phyloP scores from a whole-genome alignment of 2,888 invertebrate genomes.

The Lydus trimaculatus region DNA sequence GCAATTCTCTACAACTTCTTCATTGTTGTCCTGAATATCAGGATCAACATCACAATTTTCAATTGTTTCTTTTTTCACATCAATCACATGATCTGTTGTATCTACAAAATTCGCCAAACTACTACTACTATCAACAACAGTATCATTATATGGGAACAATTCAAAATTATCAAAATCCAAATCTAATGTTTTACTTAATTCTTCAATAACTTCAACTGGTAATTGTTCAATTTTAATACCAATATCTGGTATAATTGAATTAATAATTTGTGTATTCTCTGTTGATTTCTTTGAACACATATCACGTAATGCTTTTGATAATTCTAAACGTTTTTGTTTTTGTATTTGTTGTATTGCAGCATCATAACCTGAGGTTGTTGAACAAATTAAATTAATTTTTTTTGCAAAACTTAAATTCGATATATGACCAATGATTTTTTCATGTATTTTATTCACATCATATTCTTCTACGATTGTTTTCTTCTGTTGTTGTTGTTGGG shows the following conservation, averaged over 20 bases:
- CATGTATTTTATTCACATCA: slow-evolving; percentile 51
- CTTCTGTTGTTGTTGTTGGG: not conserved
- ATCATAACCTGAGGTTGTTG: slow-evolving; percentile 50
- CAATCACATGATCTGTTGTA: not conserved
- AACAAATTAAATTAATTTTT: slow-evolving; percentile 55
- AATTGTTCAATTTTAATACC: slow-evolving; percentile 56
- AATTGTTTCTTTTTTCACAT: no score
- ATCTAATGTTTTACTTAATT: slow-evolving; percentile 49
- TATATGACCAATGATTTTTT: slow-evolving; percentile 55
- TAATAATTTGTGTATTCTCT: slow-evolving; percentile 48
- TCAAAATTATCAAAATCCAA: slow-evolving; percentile 30
- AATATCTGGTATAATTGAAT: slow-evolving; percentile 57
- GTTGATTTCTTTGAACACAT: slow-evolving; percentile 46
- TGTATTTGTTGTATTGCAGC: slow-evolving; percentile 53
- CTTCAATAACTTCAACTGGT: slow-evolving; percentile 52
- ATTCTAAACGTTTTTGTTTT: slow-evolving; percentile 54
- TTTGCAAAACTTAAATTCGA: slow-evolving; percentile 53
- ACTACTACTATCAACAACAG: not conserved
- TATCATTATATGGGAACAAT: not conserved
- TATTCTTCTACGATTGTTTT: slow-evolving; percentile 21
- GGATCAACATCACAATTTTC: no score
- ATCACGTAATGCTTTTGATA: slow-evolving; percentile 54
- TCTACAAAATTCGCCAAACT: no score
- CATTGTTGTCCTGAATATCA: no score
- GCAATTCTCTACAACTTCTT: no score